A percentile compares a stretch with the other conserved stretches of the same genome.
These are phyloP conservation scores for Amazona guildingii DNA, from an alignment of 2,113 vertebrate species.

Conservation along the genomic window DNA sequence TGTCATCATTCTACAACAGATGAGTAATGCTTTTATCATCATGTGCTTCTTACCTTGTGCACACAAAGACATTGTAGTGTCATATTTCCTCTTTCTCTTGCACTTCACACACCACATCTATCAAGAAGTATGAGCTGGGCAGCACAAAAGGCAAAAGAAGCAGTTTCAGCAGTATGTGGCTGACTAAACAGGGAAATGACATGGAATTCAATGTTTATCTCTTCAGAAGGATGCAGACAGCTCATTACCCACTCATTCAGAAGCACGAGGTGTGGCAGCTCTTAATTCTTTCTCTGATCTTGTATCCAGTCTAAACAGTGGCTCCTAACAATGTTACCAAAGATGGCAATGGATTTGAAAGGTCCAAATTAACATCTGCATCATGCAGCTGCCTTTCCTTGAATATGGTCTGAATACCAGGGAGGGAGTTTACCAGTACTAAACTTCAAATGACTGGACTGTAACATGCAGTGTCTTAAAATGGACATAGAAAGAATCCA, in stretches of 20 bases:
- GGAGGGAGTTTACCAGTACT: not conserved
- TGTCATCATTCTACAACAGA: not conserved
- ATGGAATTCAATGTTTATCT: not conserved
- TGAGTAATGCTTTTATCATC: not conserved
- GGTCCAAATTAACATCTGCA: not conserved
- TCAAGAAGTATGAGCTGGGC: not conserved
- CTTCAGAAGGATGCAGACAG: not conserved
- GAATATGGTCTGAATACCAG: not conserved
- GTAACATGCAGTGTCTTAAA: not conserved
- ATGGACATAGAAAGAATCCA: not conserved
- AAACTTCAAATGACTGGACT: not conserved
- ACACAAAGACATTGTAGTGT: not conserved
- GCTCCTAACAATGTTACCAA: not conserved
- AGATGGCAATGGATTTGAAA: not conserved
- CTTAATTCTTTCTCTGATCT: not conserved
- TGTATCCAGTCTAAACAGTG: not conserved
- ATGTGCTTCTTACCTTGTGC: not conserved
- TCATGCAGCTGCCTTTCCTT: not conserved
- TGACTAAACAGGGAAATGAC: conserved; percentile 31
- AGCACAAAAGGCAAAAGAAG: not conserved
- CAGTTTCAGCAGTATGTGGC: not conserved
- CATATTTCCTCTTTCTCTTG: not conserved
- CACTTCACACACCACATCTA: not conserved
- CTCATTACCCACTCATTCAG: not conserved
- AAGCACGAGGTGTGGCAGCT: not conserved